Conservation (phyloP, 2,113 vertebrate species). For the Heterocephalus glaber region DNA sequence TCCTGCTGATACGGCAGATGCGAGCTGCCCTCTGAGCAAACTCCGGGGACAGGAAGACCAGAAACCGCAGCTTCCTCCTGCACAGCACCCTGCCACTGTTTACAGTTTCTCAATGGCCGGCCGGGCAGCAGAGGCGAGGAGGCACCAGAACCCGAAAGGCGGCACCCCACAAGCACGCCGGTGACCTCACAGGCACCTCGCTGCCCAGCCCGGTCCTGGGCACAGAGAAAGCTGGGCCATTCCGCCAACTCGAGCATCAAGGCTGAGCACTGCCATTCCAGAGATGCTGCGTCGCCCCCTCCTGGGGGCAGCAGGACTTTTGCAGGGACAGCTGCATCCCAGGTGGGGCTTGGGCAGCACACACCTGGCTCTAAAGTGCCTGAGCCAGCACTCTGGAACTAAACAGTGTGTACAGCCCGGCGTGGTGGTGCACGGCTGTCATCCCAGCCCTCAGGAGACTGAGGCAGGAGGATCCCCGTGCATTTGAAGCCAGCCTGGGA, state of each 20-base stretch:
- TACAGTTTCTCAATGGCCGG: not conserved
- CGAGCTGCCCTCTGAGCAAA: not conserved
- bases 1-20: not conserved
- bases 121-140: not conserved
- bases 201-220: rapidly evolving
- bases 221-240: not conserved
- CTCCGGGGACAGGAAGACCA: slow-evolving; percentile 78
- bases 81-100: not conserved
- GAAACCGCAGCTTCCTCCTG: slow-evolving; percentile 82
- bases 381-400: not conserved
- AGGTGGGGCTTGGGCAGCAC: not conserved
- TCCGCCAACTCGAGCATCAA: not conserved
- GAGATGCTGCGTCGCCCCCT: not conserved
- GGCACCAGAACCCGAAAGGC: not conserved
- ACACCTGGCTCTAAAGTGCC: not conserved
- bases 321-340: not conserved
- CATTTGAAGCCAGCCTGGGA: not conserved
- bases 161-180: too few relatives aligned
- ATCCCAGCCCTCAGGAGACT: not conserved
- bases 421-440: not conserved
- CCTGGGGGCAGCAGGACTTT: not conserved
- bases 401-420: not conserved
- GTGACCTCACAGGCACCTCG: not conserved
- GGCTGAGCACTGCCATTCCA: not conserved
- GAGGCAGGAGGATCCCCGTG: not conserved